Evolutionary conservation across 2,797 vertebrate genomes (phyloP).

Genomic region (Molossus molossus): DNA sequence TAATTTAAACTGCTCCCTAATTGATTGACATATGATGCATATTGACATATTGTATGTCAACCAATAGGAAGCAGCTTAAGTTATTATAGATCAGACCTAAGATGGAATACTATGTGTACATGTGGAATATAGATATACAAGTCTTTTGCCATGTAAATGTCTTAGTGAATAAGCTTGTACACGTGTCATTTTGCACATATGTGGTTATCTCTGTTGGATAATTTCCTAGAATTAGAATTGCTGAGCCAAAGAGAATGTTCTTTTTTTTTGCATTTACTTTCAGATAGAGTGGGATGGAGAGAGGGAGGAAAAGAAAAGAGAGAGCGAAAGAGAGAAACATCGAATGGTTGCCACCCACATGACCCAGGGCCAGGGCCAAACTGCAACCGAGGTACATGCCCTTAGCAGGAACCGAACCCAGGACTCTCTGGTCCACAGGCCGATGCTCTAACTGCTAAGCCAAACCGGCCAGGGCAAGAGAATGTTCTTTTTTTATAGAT

Average conservation of each 20-base stretch:
- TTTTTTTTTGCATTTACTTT: neutral
- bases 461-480: neutral
- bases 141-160: neutral
- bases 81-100: neutral
- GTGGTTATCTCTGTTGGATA: neutral
- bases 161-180: neutral
- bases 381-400: no score
- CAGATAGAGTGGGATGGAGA: no score
- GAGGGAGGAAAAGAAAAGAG: no score
- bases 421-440: no score
- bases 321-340: no score
- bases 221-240: slow-evolving; percentile 45
- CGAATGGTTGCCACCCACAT: no score
- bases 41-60: neutral
- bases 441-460: neutral
- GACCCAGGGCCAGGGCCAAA: no score
- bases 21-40: neutral
- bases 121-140: neutral
- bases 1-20: neutral
- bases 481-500: neutral
- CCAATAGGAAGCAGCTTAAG: neutral
- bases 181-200: neutral
- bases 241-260: neutral
- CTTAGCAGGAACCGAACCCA: no score
- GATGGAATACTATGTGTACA: neutral